Conservation (phyloP, 2,797 vertebrate genomes). For the Chelonia mydas region DNA sequence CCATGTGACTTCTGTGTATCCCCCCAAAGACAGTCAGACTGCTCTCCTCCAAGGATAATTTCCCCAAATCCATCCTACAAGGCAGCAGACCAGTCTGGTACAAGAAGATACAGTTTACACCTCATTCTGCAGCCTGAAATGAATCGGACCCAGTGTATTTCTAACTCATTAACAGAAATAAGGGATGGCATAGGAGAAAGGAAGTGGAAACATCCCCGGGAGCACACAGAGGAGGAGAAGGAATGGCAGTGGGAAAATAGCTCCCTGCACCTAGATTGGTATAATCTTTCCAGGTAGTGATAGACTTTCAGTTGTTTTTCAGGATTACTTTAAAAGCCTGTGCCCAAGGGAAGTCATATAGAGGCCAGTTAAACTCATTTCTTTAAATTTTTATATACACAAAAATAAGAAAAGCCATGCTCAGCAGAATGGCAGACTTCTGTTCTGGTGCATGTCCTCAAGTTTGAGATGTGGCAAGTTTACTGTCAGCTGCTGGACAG, state of each 20-base stretch:
- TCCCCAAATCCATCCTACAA: not conserved
- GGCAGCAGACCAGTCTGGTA: not conserved
- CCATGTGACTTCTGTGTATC: not conserved
- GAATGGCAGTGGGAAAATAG: not conserved
- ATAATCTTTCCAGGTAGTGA: not conserved
- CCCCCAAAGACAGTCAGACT: not conserved
- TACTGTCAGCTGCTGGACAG: not conserved
- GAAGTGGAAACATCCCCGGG: not conserved
- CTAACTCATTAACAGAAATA: not conserved
- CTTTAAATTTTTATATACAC: not conserved
- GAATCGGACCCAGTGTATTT: not conserved
- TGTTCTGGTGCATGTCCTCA: not conserved
- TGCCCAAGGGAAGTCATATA: not conserved
- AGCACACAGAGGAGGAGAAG: not conserved
- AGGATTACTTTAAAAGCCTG: not conserved
- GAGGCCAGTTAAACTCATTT: not conserved
- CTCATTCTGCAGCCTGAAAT: not conserved
- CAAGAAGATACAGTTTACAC: not conserved
- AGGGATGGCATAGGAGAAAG: not conserved
- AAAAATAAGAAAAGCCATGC: too few species aligned
- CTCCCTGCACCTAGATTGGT: not conserved
- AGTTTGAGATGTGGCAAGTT: not conserved
- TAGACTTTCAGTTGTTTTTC: not conserved
- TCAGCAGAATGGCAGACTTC: not conserved
- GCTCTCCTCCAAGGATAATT: not conserved